phyloP scores from a whole-genome alignment of 92 coral and sea anemone genomes.

The Siderastrea siderea region DNA sequence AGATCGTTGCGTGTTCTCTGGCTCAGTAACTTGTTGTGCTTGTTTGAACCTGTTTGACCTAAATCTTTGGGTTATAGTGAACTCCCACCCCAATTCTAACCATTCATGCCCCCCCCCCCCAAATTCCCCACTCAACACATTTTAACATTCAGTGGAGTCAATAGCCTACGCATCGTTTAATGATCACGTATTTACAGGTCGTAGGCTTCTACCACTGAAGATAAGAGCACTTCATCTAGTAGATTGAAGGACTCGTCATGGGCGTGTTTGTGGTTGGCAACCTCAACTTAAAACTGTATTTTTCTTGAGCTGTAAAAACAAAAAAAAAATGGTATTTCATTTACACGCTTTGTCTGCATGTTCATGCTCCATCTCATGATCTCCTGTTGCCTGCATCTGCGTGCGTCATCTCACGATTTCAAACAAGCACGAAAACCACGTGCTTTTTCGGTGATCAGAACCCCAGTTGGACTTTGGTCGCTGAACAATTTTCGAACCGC shows the following conservation, averaged over 20 bases:
- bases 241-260: background rate
- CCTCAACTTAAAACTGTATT: background rate
- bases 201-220: background rate
- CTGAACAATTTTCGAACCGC: background rate
- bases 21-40: background rate
- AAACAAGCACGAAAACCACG: background rate
- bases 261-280: background rate
- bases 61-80: background rate
- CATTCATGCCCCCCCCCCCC: background rate
- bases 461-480: background rate
- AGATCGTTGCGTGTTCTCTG: background rate
- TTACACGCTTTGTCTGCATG: background rate
- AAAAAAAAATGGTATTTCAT: background rate
- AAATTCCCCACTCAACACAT: too few relatives aligned
- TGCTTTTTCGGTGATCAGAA: background rate
- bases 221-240: background rate
- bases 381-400: background rate
- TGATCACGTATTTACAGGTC: too few relatives aligned
- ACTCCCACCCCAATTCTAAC: background rate
- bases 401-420: background rate
- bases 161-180: too few relatives aligned
- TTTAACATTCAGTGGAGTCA: too few relatives aligned
- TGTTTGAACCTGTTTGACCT: background rate
- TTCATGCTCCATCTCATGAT: constrained; percentile 8
- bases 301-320: background rate